Percentiles rank a stretch among this genome's conserved stretches.
Conservation (phyloP, 2,113 vertebrate species). For the Gobio gobio region DNA sequence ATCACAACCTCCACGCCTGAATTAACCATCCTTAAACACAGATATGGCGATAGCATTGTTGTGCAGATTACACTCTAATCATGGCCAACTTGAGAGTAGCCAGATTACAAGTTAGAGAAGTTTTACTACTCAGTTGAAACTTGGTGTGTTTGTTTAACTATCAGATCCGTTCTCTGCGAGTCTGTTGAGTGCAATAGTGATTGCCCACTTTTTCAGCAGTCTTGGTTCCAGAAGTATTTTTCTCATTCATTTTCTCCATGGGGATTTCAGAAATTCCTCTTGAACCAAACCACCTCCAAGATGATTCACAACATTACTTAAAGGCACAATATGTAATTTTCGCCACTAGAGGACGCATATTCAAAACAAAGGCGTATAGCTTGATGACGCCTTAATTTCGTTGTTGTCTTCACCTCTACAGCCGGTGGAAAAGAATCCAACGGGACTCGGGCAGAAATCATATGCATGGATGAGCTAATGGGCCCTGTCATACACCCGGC, state of each 20-base stretch:
- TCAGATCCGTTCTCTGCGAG: background rate
- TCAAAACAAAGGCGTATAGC: no score
- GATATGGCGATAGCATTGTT: constrained; percentile 29
- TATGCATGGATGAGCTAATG: no score
- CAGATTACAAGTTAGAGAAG: constrained; percentile 2
- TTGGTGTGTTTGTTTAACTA: constrained; percentile 10
- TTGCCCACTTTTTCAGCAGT: background rate
- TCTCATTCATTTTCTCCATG: background rate
- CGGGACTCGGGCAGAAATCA: no score
- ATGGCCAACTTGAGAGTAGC: background rate
- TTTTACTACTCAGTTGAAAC: background rate
- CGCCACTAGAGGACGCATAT: no score
- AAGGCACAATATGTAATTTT: no score
- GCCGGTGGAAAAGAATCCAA: no score
- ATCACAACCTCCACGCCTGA: constrained; percentile 29
- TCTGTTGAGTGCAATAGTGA: background rate
- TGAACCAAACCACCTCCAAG: background rate
- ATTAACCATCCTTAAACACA: constrained; percentile 25
- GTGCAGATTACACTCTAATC: background rate
- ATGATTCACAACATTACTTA: background rate
- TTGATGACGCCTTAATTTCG: no score
- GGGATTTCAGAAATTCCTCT: constrained; percentile 12
- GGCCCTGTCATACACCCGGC: no score
- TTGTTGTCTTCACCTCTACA: no score
- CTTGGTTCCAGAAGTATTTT: constrained; percentile 9